These are phyloP conservation scores for Passer montanus DNA, from an alignment of 2,113 vertebrate genomes.

Conservation along the genomic window DNA sequence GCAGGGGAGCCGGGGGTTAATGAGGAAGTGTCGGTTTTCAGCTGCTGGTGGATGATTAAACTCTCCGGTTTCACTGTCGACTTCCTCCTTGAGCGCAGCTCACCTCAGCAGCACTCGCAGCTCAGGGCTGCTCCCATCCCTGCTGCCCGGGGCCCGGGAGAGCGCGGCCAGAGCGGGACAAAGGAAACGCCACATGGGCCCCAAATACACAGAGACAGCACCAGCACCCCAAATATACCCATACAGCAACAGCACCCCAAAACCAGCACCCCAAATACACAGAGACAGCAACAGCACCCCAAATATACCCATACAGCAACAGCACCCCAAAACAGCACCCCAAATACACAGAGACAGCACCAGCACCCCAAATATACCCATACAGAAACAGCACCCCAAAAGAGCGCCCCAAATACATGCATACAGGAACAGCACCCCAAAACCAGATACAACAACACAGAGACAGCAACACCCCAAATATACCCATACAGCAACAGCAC, in stretches of 20 bases:
- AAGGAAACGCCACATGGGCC: not conserved
- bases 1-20: fast-evolving
- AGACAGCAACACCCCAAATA: not conserved
- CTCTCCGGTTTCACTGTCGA: not conserved
- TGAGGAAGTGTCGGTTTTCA: not conserved
- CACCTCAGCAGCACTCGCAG: fast-evolving
- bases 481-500: not conserved
- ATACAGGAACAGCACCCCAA: not conserved
- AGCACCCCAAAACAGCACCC: not conserved
- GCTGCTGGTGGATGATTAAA: not conserved
- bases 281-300: too few species aligned
- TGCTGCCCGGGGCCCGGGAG: not conserved
- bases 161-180: fast-evolving
- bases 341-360: fast-evolving
- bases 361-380: not conserved
- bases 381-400: not conserved
- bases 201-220: fast-evolving
- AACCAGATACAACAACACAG: too few species aligned
- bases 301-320: too few species aligned
- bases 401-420: too few species aligned
- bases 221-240: not conserved
- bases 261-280: too few species aligned
- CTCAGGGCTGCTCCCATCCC: not conserved
- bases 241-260: not conserved
- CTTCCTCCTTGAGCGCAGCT: not conserved